These are phyloP conservation scores for Polypterus bichir DNA, from an alignment of 2,113 vertebrate genomes.

Conservation along the genomic window DNA sequence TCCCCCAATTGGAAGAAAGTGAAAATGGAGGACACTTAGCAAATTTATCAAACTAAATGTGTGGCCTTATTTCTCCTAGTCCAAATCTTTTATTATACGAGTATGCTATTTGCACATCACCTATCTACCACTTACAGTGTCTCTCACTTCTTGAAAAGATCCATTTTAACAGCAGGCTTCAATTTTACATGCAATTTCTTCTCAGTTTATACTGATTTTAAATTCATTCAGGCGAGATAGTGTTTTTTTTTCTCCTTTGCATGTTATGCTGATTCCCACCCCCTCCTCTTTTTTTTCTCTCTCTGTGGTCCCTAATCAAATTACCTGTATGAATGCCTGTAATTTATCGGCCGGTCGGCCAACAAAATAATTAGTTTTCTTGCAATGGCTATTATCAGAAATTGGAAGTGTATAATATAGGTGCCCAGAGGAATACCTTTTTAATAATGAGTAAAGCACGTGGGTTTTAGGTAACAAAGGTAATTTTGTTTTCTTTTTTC, in stretches of 20 bases:
- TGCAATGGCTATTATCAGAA: conserved; percentile 40
- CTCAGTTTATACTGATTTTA: neutral
- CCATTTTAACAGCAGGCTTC: neutral
- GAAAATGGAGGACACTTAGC: too few relatives aligned
- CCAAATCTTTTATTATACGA: neutral
- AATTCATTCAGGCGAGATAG: neutral
- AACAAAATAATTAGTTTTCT: conserved; percentile 65
- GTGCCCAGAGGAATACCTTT: conserved; percentile 25
- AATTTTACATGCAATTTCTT: neutral
- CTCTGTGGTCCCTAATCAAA: conserved; percentile 33
- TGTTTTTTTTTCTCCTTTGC: neutral
- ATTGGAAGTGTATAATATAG: conserved; percentile 43
- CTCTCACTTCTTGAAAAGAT: neutral
- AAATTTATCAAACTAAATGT: too few relatives aligned
- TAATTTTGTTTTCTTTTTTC: neutral
- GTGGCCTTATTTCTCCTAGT: too few relatives aligned
- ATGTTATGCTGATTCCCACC: neutral
- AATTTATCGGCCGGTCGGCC: conserved; percentile 63
- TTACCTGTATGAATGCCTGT: conserved; percentile 29
- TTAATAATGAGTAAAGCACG: conserved; percentile 22
- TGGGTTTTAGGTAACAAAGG: conserved; percentile 10
- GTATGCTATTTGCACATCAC: neutral
- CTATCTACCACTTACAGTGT: neutral
- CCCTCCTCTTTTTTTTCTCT: neutral
- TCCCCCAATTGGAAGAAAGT: too few relatives aligned